These are phyloP conservation scores for Drosophila guanche DNA, from an alignment of 1,140 invertebrate species.

Conservation along the genomic window DNA sequence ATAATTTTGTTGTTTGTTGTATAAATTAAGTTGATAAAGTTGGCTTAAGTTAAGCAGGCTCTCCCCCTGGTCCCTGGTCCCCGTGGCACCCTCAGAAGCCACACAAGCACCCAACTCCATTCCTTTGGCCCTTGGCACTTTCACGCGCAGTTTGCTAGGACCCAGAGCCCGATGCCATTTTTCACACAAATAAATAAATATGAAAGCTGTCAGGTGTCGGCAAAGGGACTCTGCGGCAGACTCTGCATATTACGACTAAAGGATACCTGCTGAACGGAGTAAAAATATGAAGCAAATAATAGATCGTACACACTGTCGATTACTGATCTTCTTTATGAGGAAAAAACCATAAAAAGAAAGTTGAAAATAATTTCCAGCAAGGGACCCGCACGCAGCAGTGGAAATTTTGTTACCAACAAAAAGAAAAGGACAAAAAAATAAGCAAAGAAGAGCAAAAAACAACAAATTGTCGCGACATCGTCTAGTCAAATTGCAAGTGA, in stretches of 20 bases:
- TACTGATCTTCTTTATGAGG: not conserved
- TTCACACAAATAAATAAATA: constrained; percentile 61
- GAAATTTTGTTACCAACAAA: constrained; percentile 29
- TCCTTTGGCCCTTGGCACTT: constrained; percentile 7
- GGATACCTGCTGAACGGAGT: too few relatives aligned
- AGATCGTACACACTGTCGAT: too few relatives aligned
- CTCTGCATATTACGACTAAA: too few relatives aligned
- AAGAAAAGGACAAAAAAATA: not conserved
- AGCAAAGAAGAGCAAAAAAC: constrained; percentile 17
- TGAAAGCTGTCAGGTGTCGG: constrained; percentile 50
- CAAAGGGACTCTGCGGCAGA: not conserved
- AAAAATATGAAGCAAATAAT: too few relatives aligned
- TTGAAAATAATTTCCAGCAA: constrained; percentile 28
- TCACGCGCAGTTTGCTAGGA: constrained; percentile 40
- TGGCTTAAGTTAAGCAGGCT: constrained; percentile 32
- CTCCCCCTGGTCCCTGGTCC: not conserved
- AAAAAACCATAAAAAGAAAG: constrained; percentile 14
- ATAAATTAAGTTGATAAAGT: constrained; percentile 71
- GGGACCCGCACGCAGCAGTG: constrained; percentile 30
- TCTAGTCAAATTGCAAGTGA: constrained; percentile 66
- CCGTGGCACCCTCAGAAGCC: too few relatives aligned
- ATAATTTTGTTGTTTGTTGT: constrained; percentile 35
- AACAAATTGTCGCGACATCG: constrained; percentile 54
- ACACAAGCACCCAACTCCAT: too few relatives aligned
- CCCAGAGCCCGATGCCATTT: constrained; percentile 34